These are phyloP conservation scores for Sebastes hubbsi DNA, from an alignment of 2,797 vertebrate genomes.

Conservation along the genomic window DNA sequence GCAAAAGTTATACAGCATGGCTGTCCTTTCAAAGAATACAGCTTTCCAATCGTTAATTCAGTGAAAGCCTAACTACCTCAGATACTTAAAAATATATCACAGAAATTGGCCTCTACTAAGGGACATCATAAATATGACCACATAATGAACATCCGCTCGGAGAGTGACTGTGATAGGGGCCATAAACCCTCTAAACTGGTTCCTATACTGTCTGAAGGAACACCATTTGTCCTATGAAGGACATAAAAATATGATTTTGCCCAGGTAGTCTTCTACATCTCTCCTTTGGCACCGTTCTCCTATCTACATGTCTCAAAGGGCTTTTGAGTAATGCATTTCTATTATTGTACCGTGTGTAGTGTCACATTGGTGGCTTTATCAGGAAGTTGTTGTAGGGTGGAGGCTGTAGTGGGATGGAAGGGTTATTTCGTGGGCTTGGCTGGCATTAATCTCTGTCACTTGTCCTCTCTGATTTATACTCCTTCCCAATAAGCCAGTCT, in stretches of 20 bases:
- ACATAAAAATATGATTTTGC: constrained; percentile 75
- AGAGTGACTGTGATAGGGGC: constrained; percentile 69
- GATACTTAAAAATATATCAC: constrained; percentile 68
- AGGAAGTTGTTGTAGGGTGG: constrained; percentile 79
- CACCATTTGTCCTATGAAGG: constrained; percentile 67
- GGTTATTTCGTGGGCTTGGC: constrained; percentile 78
- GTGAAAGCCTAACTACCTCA: constrained; percentile 45
- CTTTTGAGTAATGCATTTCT: constrained; percentile 82
- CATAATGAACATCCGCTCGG: constrained; percentile 74
- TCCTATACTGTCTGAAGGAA: constrained; percentile 54
- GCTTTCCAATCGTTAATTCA: constrained; percentile 30
- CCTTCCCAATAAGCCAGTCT: constrained; percentile 78
- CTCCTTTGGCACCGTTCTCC: constrained; percentile 63
- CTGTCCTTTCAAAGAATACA: constrained; percentile 18
- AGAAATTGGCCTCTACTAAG: constrained; percentile 55
- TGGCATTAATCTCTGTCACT: constrained; percentile 84
- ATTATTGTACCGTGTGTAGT: constrained; percentile 78
- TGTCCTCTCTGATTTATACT: constrained; percentile 88
- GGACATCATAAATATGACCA: constrained; percentile 69
- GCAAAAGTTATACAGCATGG: background rate
- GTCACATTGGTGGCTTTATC: constrained; percentile 82
- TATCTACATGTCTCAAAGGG: constrained; percentile 77
- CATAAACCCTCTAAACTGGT: constrained; percentile 69
- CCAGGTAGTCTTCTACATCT: constrained; percentile 66
- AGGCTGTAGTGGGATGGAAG: constrained; percentile 74